Percentiles rank a stretch among this genome's conserved stretches.
phyloP scores from a whole-genome alignment of 2,797 vertebrate genomes.

The Smutsia gigantea region DNA sequence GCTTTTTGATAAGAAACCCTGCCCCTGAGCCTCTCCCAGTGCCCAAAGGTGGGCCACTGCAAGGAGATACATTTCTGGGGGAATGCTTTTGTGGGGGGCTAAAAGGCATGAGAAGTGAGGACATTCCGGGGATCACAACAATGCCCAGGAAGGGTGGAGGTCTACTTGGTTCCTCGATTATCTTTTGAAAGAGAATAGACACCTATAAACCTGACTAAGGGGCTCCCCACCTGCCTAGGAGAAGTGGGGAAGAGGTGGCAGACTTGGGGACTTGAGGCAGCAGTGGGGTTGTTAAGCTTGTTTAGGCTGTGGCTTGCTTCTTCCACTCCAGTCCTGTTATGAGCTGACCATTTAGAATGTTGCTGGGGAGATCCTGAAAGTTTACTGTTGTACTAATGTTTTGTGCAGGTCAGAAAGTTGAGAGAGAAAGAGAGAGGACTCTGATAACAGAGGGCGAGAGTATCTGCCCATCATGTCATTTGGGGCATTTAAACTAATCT shows the following conservation, averaged over 20 bases:
- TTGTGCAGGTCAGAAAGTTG: slow-evolving; percentile 73
- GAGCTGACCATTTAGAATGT: slow-evolving; percentile 65
- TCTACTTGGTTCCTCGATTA: slow-evolving; percentile 45
- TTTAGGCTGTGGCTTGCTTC: slow-evolving; percentile 61
- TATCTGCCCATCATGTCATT: slow-evolving; percentile 30
- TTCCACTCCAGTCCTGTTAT: slow-evolving; percentile 48
- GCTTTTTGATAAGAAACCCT: slow-evolving; percentile 70
- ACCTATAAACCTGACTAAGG: slow-evolving; percentile 66
- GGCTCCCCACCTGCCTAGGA: slow-evolving; percentile 36
- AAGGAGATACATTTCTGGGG: slow-evolving; percentile 53
- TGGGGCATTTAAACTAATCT: slow-evolving; percentile 69
- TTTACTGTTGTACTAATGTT: slow-evolving; percentile 72
- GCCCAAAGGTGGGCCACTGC: slow-evolving; percentile 31
- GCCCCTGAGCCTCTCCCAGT: slow-evolving; percentile 54
- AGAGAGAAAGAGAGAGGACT: background rate
- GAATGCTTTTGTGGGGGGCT: slow-evolving; percentile 65
- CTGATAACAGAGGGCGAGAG: background rate
- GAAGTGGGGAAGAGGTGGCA: slow-evolving; percentile 46
- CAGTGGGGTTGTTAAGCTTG: slow-evolving; percentile 60
- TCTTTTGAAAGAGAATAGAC: slow-evolving; percentile 55
- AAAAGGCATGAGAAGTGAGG: background rate
- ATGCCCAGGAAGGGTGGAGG: background rate
- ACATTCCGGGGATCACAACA: slow-evolving; percentile 49
- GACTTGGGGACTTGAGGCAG: slow-evolving; percentile 39
- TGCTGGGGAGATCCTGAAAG: slow-evolving; percentile 68